phyloP scores from a whole-genome alignment of 2,797 vertebrate genomes.

The Pipistrellus nathusii region DNA sequence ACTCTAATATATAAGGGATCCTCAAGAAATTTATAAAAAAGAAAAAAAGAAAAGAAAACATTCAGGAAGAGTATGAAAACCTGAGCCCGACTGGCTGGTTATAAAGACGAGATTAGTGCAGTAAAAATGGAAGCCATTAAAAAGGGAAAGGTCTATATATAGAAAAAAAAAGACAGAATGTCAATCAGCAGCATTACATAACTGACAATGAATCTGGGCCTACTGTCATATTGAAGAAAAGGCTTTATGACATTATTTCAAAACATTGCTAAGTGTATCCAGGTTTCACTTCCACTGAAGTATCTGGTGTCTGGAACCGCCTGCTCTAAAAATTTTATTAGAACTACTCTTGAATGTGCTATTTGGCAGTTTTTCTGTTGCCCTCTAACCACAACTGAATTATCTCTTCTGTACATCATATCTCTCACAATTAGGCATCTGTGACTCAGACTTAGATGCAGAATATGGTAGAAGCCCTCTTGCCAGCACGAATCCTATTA shows the following conservation, averaged over 20 bases:
- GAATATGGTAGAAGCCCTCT: background rate
- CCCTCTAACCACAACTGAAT: constrained; percentile 25
- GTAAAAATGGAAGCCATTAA: background rate
- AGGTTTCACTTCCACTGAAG: background rate
- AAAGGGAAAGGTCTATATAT: background rate
- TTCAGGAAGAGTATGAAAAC: background rate
- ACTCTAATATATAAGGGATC: background rate
- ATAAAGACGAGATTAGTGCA: background rate
- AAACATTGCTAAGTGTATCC: constrained; percentile 40
- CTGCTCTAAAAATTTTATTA: constrained; percentile 49
- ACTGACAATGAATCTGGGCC: background rate
- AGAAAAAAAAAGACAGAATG: background rate
- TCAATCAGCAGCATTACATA: background rate
- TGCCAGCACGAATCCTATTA: background rate
- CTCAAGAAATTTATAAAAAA: background rate
- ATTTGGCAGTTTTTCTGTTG: constrained; percentile 20
- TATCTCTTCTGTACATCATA: constrained; percentile 43
- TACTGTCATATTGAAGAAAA: background rate
- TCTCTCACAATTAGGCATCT: background rate
- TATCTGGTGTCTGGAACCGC: background rate
- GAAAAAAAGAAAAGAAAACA: no score
- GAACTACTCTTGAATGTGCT: background rate
- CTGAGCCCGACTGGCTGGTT: background rate
- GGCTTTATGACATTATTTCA: constrained; percentile 37
- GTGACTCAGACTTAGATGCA: background rate